phyloP scores from a whole-genome alignment of 2,113 vertebrate genomes.

The Shinisaurus crocodilurus region DNA sequence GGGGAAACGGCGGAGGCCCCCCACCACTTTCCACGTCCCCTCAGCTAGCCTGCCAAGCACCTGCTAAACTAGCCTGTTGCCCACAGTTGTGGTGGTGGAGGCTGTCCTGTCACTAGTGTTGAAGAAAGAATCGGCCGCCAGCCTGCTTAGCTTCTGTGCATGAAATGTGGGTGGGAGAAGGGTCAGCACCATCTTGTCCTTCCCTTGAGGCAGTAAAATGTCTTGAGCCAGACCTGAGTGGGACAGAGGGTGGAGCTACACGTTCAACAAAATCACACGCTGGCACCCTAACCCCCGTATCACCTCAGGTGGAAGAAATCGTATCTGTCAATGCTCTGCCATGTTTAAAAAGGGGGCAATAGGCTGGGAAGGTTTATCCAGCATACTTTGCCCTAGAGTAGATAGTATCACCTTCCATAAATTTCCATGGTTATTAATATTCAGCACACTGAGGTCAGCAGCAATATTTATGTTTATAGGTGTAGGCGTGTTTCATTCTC shows the following conservation, averaged over 20 bases:
- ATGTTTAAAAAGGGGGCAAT: not conserved
- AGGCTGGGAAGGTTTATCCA: not conserved
- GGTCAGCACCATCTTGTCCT: no score
- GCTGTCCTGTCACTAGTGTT: no score
- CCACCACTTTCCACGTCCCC: no score
- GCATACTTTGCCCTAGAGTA: not conserved
- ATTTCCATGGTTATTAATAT: not conserved
- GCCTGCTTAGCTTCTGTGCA: no score
- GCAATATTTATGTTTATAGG: conserved; percentile 6
- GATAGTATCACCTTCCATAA: not conserved
- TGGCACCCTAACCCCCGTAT: not conserved
- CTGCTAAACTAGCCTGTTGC: no score
- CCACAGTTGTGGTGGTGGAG: no score
- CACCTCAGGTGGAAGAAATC: not conserved
- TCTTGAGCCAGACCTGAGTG: conserved; percentile 1
- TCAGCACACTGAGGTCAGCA: not conserved
- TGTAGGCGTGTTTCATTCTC: conserved; percentile 30
- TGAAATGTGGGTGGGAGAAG: no score
- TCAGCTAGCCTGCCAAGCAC: no score
- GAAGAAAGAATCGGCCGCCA: no score
- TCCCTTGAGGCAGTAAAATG: no score
- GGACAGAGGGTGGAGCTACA: conserved; percentile 24
- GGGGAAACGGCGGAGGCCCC: no score
- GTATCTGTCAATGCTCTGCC: not conserved
- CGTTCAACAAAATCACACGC: not conserved